A percentile compares a stretch with the other conserved stretches of the same genome.
These are phyloP conservation scores for Hirtodrosophila duncani DNA, from an alignment of 2,888 invertebrate genomes.

Conservation along the genomic window DNA sequence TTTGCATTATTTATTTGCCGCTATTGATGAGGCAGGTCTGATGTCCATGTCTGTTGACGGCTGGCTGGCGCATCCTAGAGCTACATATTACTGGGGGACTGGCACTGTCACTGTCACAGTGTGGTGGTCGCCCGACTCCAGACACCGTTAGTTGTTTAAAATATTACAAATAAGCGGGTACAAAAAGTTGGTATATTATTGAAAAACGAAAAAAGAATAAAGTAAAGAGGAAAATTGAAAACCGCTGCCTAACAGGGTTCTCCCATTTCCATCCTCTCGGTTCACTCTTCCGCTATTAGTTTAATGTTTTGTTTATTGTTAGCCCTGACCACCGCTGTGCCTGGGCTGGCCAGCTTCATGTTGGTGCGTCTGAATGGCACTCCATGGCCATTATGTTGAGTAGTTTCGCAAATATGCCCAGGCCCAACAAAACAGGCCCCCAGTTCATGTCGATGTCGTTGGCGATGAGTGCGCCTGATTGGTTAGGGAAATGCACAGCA, in stretches of 20 bases:
- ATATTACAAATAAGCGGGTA: conserved; percentile 52
- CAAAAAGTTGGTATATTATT: conserved; percentile 31
- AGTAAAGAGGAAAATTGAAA: conserved; percentile 18
- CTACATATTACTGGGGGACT: too few relatives aligned
- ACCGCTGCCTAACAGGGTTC: too few relatives aligned
- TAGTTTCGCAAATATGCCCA: conserved; percentile 62
- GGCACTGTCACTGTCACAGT: too few relatives aligned
- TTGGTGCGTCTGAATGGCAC: conserved; percentile 67
- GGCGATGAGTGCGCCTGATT: conserved; percentile 41
- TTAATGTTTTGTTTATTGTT: conserved; percentile 71
- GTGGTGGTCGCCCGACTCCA: conserved; percentile 10
- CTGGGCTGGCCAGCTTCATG: conserved; percentile 23
- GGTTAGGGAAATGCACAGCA: conserved; percentile 47
- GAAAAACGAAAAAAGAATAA: conserved; percentile 21
- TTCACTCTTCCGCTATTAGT: conserved; percentile 63
- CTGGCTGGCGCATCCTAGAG: conserved; percentile 9
- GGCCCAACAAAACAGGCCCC: conserved; percentile 8
- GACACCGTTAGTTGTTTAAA: conserved; percentile 67
- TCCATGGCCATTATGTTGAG: conserved; percentile 67
- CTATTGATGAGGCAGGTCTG: conserved; percentile 61
- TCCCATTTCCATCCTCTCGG: conserved; percentile 4
- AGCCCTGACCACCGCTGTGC: conserved; percentile 48
- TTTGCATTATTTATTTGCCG: conserved; percentile 73
- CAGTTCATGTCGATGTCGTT: conserved; percentile 2
- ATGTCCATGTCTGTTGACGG: conserved; percentile 31